Evolutionary conservation across 30 jellyfish, hydroid and myxozoan species (phyloP), one percentile per base, ranked within the genome.

Genomic region (Mastigias papua): DNA sequence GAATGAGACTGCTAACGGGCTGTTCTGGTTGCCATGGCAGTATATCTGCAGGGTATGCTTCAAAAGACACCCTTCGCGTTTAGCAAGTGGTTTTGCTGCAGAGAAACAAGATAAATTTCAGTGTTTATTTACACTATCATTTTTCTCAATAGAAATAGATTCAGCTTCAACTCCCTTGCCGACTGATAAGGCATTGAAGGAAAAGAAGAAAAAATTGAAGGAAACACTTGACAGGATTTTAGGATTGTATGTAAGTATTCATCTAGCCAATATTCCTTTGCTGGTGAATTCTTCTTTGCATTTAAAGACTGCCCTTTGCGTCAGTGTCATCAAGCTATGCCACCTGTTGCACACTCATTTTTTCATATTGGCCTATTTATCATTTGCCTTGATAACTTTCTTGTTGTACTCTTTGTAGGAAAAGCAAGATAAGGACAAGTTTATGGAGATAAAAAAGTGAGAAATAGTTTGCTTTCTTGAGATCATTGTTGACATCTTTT

Each of bases 361-460:
- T n/a, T n/a, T n/a, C n/a, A n/a, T n/a, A n/a, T n/a, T n/a, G n/a
- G 72, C 33, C 33, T 19, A 60, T 60, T 60, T 60, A 5, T 8
- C 11, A 60, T 22, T 5, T 7, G 29, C 33, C 10, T 22, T 60
- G 9, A 19, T 60, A 27, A 22, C 32, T 19, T 60, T 60, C 6
- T 60, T 60, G 33, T 21, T 27, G 6, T 5, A 9, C 66, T 1
- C 21, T 69, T 69, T 69, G 16, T 48, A 95, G 99, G 99, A 95
- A 67, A 89, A 90, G 64, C 93, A 80, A 51, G 97, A 89, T 42
- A 86, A 90, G 69, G 99, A 95, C 4, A 95, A 95, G 77, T 95
- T 68, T 86, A 95, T 74, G 22, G 99, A 95, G 34, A 87, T 95
- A n/a, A 90, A 86, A 67, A 95, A 95, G 99, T 95, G 84, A 70